These are phyloP conservation scores for Montipora efflorescens DNA, from an alignment of 64 coral and sea anemone genomes.

Conservation along the genomic window DNA sequence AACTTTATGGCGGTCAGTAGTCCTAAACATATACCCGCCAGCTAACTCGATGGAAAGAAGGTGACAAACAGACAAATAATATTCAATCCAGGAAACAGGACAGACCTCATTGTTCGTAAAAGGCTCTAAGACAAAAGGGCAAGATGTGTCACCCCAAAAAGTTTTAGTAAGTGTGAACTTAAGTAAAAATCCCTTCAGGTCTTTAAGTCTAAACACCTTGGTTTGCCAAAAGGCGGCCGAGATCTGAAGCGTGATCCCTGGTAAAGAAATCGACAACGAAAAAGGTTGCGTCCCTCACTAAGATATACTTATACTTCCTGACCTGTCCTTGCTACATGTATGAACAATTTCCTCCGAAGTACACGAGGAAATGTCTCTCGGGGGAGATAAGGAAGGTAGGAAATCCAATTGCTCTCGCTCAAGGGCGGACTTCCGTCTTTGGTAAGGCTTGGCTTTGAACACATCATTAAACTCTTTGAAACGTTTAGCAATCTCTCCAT, in stretches of 20 bases:
- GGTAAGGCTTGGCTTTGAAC: background rate
- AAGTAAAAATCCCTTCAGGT: background rate
- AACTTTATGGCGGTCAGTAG: too few species aligned
- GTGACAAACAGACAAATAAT: too few species aligned
- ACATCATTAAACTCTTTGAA: conserved; percentile 26
- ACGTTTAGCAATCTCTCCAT: background rate
- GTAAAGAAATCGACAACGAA: too few species aligned
- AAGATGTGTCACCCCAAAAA: too few species aligned
- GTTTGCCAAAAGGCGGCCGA: background rate
- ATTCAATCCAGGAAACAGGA: too few species aligned
- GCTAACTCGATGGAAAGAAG: too few species aligned
- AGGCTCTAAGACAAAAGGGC: too few species aligned
- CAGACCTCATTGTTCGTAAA: too few species aligned
- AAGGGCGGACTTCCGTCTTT: conserved; percentile 46
- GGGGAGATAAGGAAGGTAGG: conserved; percentile 26
- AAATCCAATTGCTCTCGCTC: conserved; percentile 14
- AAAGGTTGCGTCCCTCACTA: background rate
- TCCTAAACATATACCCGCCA: too few species aligned
- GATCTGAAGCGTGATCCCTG: too few species aligned
- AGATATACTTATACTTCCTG: conserved; percentile 6
- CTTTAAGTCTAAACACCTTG: conserved; percentile 57
- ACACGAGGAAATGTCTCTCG: conserved; percentile 4
- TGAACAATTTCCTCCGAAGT: conserved; percentile 44
- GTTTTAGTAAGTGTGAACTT: too few species aligned
- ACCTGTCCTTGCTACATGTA: conserved; percentile 4